Evolutionary conservation across 2,797 vertebrate genomes (phyloP), one percentile per base, ranked within the genome.

Genomic region (Netta rufina): DNA sequence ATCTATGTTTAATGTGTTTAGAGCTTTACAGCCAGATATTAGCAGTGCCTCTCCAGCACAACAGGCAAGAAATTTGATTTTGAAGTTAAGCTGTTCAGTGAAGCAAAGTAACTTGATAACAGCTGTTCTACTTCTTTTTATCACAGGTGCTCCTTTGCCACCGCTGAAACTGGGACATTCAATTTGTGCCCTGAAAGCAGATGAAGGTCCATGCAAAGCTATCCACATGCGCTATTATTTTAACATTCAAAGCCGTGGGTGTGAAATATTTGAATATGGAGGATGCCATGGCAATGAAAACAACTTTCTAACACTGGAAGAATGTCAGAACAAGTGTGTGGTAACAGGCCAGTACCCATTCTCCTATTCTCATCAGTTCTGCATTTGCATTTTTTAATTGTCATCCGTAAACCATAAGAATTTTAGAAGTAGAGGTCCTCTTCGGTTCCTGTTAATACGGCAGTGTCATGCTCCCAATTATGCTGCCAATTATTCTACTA

Each of bases 231-330:
- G 97, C 4, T 99, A 96, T 87, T 99, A 98, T 97, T 99, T 99
- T 94, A 97, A 98, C 10, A 95, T 98, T 8, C 97, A 98, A 79
- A 98, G 98, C 2, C 97, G 80, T 6, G 89, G 53, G 38, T 99
- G 99, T 41, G 98, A 99, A 94, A 33, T 32, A 3, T 99, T 99
- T 78, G 97, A 98, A 15, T 99, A 98, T 0, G 99, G 99, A 15
- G 99, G 99, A 49, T 99, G 99, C 30, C 87, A 96, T 2, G 99
- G 99, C 77, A 99, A 99, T 51, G 81, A 93, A 57, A 99, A 99
- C 98, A 99, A 98, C 84, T 99, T 99, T 43, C 62, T 94, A 13
- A 99, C 97, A 3, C 7, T 97, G 84, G 97, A 98, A 54, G 97
- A 97, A 8, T 99, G 99, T 64, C 96, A 98, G 94, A 90, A 98